A percentile compares a stretch with the other conserved stretches of the same genome.
These are phyloP conservation scores for Myotis myotis DNA, from an alignment of 2,797 vertebrate genomes.

Conservation along the genomic window DNA sequence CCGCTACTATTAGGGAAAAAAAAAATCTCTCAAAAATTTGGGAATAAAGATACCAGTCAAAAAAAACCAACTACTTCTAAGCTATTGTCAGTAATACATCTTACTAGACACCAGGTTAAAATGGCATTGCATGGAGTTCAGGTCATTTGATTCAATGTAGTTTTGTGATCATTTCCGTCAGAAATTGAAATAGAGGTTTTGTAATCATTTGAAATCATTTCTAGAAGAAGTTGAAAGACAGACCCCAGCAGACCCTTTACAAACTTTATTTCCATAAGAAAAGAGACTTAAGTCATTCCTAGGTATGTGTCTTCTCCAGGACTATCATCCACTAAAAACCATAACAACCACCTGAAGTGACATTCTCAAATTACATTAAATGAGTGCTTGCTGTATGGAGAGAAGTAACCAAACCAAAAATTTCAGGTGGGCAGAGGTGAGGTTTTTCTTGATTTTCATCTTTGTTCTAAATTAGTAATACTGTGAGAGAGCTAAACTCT, in stretches of 20 bases:
- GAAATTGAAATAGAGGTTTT: background rate
- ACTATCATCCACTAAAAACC: background rate
- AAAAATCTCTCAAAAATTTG: background rate
- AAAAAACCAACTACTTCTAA: background rate
- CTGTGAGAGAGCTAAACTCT: background rate
- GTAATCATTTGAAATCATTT: background rate
- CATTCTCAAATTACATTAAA: background rate
- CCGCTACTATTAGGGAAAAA: background rate
- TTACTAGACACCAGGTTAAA: background rate
- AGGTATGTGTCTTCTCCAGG: background rate
- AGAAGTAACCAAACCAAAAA: background rate
- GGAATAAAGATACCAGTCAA: background rate
- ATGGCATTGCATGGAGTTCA: background rate
- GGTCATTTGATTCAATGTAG: background rate
- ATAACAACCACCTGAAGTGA: background rate
- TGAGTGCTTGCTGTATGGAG: background rate
- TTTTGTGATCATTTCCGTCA: background rate
- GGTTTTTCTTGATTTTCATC: background rate
- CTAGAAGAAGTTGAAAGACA: background rate
- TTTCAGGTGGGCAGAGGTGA: background rate
- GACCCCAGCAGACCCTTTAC: background rate
- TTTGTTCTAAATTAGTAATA: background rate
- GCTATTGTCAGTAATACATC: background rate
- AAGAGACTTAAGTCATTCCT: background rate
- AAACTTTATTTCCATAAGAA: background rate